Conservation (phyloP, 2,888 invertebrate species). For the Lamellibrachia satsuma region DNA sequence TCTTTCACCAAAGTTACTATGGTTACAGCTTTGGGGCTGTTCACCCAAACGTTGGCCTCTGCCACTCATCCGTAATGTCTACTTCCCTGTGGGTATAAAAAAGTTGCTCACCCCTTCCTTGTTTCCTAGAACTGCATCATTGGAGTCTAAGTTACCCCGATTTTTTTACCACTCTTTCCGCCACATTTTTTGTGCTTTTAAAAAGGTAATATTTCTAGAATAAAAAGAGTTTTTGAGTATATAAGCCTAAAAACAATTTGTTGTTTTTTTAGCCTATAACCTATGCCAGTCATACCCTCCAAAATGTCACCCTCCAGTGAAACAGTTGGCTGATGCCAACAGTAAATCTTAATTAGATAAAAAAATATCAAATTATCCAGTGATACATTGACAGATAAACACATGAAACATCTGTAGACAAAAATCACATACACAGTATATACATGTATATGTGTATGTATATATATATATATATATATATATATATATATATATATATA, state of each 20-base stretch:
- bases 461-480: not conserved
- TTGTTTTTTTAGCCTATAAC: not conserved
- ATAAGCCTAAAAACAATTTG: not conserved
- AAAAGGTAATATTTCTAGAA: not conserved
- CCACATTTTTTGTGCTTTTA: not conserved
- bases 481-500: slow-evolving; percentile 14
- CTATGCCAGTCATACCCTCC: not conserved
- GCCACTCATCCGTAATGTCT: not conserved
- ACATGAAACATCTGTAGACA: too few species aligned
- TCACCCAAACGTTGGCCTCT: not conserved
- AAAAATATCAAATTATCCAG: too few species aligned
- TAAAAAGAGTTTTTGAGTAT: not conserved
- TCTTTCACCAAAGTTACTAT: not conserved
- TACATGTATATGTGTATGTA: not conserved
- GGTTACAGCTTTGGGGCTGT: not conserved
- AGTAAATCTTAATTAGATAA: not conserved
- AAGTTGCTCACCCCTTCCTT: not conserved
- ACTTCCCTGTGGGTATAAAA: not conserved
- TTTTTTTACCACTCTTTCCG: not conserved
- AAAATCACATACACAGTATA: not conserved
- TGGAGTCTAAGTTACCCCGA: not conserved
- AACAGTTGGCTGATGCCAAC: not conserved
- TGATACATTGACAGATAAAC: too few species aligned
- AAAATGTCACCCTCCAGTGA: not conserved
- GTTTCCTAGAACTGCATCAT: not conserved